phyloP scores from a whole-genome alignment of 2,113 vertebrate species.

The Procavia capensis region DNA sequence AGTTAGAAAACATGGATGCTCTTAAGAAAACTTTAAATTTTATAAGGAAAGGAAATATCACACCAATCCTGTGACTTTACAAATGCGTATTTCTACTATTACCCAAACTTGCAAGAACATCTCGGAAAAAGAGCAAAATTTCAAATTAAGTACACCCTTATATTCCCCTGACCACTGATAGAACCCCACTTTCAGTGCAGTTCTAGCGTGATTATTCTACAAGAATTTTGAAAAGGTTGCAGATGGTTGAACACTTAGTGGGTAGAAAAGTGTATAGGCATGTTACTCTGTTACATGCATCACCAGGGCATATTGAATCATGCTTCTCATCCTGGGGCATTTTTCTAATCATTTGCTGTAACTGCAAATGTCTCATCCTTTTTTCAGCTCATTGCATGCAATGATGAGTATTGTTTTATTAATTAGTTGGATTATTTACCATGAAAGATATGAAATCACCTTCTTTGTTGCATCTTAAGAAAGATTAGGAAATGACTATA shows the following conservation, averaged over 20 bases:
- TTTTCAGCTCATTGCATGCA: slow-evolving; percentile 77
- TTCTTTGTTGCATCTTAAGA: slow-evolving; percentile 21
- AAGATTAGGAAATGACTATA: neutral
- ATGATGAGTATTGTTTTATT: slow-evolving; percentile 67
- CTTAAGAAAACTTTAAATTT: slow-evolving; percentile 68
- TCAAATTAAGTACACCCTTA: slow-evolving; percentile 11
- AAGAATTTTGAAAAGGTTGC: slow-evolving; percentile 57
- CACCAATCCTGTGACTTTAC: slow-evolving; percentile 59
- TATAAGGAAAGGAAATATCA: neutral
- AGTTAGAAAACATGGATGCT: slow-evolving; percentile 27
- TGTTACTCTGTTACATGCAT: slow-evolving; percentile 54
- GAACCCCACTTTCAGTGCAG: neutral
- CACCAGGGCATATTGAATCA: slow-evolving; percentile 35
- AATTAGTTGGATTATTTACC: slow-evolving; percentile 70
- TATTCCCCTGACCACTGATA: neutral
- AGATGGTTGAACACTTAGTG: slow-evolving; percentile 49
- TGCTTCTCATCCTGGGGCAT: slow-evolving; percentile 54
- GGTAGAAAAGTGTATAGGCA: neutral
- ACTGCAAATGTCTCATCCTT: slow-evolving; percentile 74
- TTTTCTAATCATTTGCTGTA: slow-evolving; percentile 75
- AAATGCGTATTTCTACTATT: slow-evolving; percentile 54
- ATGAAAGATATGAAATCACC: neutral
- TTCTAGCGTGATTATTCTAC: slow-evolving; percentile 46
- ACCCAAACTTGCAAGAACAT: slow-evolving; percentile 58
- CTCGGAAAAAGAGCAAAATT: slow-evolving; percentile 12